Conservation (phyloP, 2,113 vertebrate species). For the Trogon melanurus region DNA sequence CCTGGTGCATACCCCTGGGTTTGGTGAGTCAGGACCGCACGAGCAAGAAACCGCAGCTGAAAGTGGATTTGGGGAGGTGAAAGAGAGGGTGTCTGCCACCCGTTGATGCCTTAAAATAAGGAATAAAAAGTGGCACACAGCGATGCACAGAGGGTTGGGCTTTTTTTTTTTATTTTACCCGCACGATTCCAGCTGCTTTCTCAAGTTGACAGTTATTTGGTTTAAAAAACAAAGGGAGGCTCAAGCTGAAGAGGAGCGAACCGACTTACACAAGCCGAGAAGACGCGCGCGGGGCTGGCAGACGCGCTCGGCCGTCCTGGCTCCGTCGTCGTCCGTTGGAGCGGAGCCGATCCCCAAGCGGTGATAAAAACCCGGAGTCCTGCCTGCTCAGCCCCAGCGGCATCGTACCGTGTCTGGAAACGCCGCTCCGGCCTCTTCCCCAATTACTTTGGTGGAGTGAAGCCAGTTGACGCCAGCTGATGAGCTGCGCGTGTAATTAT, state of each 20-base stretch:
- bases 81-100: neutral
- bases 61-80: neutral
- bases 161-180: neutral
- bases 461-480: slow-evolving; percentile 33
- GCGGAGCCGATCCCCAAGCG: neutral
- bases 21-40: neutral
- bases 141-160: neutral
- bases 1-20: neutral
- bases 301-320: neutral
- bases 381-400: neutral
- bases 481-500: slow-evolving; percentile 33
- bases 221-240: neutral
- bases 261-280: neutral
- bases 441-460: neutral
- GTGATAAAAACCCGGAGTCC: neutral
- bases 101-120: accelerated
- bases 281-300: neutral
- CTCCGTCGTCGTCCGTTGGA: neutral
- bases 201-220: neutral
- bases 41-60: neutral
- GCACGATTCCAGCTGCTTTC: neutral
- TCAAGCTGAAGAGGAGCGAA: neutral
- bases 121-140: accelerated
- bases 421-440: neutral
- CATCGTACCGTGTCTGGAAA: neutral